Evolutionary conservation across 2,797 vertebrate species (phyloP).

Genomic region (Taeniopygia guttata): DNA sequence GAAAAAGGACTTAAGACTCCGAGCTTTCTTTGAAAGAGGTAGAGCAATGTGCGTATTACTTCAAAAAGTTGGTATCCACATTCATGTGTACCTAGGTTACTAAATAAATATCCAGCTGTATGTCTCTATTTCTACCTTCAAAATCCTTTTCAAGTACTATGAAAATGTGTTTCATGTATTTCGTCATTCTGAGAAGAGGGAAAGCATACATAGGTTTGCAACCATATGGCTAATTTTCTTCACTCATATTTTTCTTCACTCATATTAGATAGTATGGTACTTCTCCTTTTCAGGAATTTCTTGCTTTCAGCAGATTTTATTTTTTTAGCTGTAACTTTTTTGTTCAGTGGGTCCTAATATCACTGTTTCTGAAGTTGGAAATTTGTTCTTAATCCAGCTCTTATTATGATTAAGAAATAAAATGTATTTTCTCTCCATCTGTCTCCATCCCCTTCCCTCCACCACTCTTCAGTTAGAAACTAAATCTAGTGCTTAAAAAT

Average conservation of each 20-base stretch:
- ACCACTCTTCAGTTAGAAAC: background rate
- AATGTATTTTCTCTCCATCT: background rate
- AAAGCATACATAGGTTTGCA: background rate
- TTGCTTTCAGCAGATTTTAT: background rate
- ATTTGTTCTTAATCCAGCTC: background rate
- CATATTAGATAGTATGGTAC: background rate
- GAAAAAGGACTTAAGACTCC: background rate
- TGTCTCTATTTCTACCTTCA: background rate
- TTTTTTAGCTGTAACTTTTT: background rate
- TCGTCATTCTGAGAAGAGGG: background rate
- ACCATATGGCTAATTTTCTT: background rate
- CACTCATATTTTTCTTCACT: background rate
- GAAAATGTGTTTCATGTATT: background rate
- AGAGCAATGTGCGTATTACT: background rate
- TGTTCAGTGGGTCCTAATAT: background rate
- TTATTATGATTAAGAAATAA: background rate
- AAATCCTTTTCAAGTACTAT: background rate
- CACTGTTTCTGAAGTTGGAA: background rate
- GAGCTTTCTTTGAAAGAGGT: background rate
- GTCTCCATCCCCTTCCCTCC: rapidly evolving
- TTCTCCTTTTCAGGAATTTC: background rate
- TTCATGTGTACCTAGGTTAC: background rate
- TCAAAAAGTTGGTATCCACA: background rate
- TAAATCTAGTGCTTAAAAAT: background rate
- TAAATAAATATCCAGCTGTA: background rate